Evolutionary conservation across 1,140 invertebrate genomes (phyloP).

Genomic region (Scaptomyza pallida): DNA sequence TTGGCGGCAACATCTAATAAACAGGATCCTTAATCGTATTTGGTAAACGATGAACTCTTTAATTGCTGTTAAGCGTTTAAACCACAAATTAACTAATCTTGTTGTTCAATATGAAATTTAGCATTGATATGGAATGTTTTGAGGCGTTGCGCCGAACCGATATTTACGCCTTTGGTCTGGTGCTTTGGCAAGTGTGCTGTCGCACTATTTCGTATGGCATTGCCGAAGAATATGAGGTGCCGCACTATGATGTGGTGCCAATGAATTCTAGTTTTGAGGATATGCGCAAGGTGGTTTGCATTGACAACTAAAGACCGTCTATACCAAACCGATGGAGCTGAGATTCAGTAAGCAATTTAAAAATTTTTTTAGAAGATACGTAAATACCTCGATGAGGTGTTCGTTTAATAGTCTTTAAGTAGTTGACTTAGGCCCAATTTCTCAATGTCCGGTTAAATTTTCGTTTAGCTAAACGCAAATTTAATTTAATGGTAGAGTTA

Average conservation of each 20-base stretch:
- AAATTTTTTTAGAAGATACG: constrained; percentile 85
- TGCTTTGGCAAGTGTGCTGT: constrained; percentile 95
- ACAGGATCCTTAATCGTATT: constrained; percentile 87
- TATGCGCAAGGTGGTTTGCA: constrained; percentile 96
- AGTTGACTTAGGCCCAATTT: too few relatives aligned
- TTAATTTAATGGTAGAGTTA: too few relatives aligned
- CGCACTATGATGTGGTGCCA: constrained; percentile 93
- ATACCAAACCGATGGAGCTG: constrained; percentile 92
- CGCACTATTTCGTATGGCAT: constrained; percentile 90
- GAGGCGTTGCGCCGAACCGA: constrained; percentile 95
- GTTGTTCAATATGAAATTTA: too few relatives aligned
- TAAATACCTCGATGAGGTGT: constrained; percentile 86
- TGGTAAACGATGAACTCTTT: constrained; percentile 89
- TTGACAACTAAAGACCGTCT: constrained; percentile 92
- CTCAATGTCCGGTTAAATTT: too few relatives aligned
- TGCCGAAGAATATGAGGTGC: constrained; percentile 93
- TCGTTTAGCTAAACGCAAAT: too few relatives aligned
- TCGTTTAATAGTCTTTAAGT: constrained; percentile 68
- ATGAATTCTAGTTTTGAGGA: constrained; percentile 96
- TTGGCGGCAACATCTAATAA: constrained; percentile 85
- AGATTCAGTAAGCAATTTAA: constrained; percentile 87
- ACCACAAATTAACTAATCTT: too few relatives aligned
- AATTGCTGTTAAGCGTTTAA: too few relatives aligned
- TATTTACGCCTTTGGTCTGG: constrained; percentile 95
- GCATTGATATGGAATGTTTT: constrained; percentile 93